Conservation (phyloP, 2,113 vertebrate species). For the Colinus virginianus region DNA sequence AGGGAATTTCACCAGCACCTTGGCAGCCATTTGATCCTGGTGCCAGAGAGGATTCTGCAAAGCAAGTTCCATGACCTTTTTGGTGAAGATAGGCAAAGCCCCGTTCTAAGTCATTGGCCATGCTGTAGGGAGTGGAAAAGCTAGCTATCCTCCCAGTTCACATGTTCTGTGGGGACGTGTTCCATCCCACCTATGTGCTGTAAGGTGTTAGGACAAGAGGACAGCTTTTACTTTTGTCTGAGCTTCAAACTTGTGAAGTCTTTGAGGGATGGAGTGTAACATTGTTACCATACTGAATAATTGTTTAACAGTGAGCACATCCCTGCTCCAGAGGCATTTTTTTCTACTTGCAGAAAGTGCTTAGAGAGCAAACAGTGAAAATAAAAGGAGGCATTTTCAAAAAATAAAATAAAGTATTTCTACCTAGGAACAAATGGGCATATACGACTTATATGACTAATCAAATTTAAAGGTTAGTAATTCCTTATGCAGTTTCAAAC, state of each 20-base stretch:
- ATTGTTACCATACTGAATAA: not conserved
- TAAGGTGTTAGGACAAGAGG: rapidly evolving
- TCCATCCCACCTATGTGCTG: rapidly evolving
- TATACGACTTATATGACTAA: not conserved
- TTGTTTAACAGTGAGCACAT: not conserved
- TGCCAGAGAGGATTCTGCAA: not conserved
- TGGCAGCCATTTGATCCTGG: not conserved
- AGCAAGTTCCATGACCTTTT: not conserved
- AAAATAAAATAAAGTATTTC: not conserved
- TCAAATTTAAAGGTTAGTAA: not conserved
- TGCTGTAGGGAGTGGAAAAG: not conserved
- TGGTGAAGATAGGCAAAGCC: not conserved
- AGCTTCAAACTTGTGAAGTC: not conserved
- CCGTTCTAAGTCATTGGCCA: not conserved
- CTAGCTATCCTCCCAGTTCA: rapidly evolving
- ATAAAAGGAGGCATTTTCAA: not conserved
- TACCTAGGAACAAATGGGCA: not conserved
- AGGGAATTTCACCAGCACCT: not conserved
- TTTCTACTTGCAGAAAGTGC: not conserved
- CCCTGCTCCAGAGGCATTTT: not conserved
- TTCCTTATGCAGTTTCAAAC: not conserved
- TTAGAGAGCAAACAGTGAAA: not conserved
- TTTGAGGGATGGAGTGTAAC: not conserved
- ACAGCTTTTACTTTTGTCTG: not conserved
- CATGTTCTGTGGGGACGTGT: not conserved